Percentiles rank a stretch among this genome's conserved stretches.
Conservation (phyloP, 2,797 vertebrate genomes). For the Labroides dimidiatus region DNA sequence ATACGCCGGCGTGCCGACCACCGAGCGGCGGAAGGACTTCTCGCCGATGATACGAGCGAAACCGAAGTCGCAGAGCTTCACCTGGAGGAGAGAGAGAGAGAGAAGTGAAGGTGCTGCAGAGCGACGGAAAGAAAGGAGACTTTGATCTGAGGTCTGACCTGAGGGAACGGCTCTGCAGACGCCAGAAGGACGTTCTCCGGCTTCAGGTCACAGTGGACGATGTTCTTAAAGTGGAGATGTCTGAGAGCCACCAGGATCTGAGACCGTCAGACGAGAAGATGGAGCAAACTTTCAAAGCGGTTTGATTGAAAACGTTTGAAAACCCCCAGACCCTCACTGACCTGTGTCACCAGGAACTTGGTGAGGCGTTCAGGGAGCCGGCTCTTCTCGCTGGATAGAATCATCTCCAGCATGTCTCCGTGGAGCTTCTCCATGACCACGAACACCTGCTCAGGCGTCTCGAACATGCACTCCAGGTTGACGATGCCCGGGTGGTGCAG, state of each 20-base stretch:
- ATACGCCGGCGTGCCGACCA: constrained; percentile 95
- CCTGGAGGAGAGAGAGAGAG: constrained; percentile 75
- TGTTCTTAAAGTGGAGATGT: constrained; percentile 84
- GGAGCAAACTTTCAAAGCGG: no score
- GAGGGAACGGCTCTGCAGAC: constrained; percentile 82
- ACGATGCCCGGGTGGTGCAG: constrained; percentile 83
- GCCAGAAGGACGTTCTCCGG: constrained; percentile 84
- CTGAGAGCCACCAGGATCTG: constrained; percentile 83
- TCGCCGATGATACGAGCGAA: constrained; percentile 97
- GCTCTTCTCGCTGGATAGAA: constrained; percentile 83
- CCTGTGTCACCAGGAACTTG: constrained; percentile 84
- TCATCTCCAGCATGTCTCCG: constrained; percentile 86
- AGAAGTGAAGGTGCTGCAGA: not conserved
- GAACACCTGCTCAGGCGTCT: constrained; percentile 79
- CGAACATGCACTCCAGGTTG: constrained; percentile 81
- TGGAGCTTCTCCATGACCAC: constrained; percentile 87
- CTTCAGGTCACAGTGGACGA: constrained; percentile 85
- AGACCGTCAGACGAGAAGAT: not conserved
- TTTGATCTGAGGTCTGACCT: constrained; percentile 59
- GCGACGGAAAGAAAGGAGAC: not conserved
- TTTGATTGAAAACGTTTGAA: no score
- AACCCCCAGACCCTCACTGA: constrained; percentile 11
- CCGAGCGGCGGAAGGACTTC: constrained; percentile 95
- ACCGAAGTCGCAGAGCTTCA: constrained; percentile 96
- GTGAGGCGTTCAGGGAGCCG: constrained; percentile 83